phyloP scores from a whole-genome alignment of 2,888 invertebrate species.

The Acronicta psi region DNA sequence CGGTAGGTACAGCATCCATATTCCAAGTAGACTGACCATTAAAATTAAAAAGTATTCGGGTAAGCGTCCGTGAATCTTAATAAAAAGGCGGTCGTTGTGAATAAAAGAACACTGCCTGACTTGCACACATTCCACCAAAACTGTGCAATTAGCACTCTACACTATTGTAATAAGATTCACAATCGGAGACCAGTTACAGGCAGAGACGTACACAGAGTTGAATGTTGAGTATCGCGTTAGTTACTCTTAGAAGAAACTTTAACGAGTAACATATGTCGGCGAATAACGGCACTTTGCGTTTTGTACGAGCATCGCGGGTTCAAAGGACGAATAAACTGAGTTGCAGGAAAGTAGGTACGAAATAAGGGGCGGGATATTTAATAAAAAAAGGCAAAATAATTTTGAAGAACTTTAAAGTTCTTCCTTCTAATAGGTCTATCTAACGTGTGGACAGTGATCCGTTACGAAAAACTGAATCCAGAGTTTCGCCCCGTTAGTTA shows the following conservation, averaged over 20 bases:
- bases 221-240: constrained; percentile 30
- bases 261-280: constrained; percentile 61
- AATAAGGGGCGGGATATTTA: neutral
- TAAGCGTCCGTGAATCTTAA: neutral
- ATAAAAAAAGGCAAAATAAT: too few species aligned
- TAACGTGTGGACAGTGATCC: too few species aligned
- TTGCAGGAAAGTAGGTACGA: neutral
- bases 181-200: constrained; percentile 6
- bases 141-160: constrained; percentile 7
- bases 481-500: too few species aligned
- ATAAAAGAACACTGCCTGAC: constrained; percentile 1
- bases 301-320: constrained; percentile 30
- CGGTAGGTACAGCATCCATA: too few species aligned
- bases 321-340: constrained; percentile 38
- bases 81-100: constrained; percentile 18
- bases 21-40: too few species aligned
- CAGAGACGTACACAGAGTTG: constrained; percentile 14
- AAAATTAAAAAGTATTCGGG: too few species aligned
- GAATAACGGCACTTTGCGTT: constrained; percentile 67
- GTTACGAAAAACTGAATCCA: too few species aligned
- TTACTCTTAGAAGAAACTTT: constrained; percentile 46
- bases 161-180: constrained; percentile 8
- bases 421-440: too few species aligned
- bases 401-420: too few species aligned
- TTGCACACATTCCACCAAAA: constrained; percentile 2